Evolutionary conservation across 1,140 invertebrate species (phyloP).

Genomic region (Leptinotarsa defecta): DNA sequence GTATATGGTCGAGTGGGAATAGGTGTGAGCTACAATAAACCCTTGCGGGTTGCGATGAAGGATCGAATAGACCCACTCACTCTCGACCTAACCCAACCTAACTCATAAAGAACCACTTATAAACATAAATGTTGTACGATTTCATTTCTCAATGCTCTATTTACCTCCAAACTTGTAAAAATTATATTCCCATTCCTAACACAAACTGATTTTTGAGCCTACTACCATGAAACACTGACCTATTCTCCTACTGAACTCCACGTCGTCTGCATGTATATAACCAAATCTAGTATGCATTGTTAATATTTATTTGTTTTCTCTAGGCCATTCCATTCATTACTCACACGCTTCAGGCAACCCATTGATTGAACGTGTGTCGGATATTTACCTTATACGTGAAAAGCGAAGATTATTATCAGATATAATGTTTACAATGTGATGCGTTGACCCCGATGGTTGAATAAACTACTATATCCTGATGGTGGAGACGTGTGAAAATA

Average conservation of each 20-base stretch:
- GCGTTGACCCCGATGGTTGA: neutral
- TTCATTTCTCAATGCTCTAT: too few species aligned
- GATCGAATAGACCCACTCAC: too few species aligned
- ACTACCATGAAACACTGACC: neutral
- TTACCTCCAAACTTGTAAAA: too few species aligned
- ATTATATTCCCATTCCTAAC: too few species aligned
- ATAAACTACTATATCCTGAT: neutral
- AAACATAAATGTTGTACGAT: too few species aligned
- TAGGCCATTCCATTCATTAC: neutral
- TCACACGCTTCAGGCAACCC: neutral
- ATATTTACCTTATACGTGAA: constrained; percentile 1
- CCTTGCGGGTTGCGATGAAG: too few species aligned
- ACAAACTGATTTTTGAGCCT: constrained; percentile 1
- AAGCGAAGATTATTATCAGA: constrained; percentile 3
- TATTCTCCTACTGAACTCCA: neutral
- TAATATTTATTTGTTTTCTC: neutral
- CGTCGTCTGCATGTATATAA: neutral
- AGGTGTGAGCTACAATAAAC: too few species aligned
- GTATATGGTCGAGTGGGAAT: too few species aligned
- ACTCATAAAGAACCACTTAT: too few species aligned
- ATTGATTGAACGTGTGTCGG: neutral
- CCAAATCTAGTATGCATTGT: neutral
- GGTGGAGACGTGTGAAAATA: neutral
- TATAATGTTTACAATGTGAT: neutral
- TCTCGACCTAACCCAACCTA: too few species aligned